phyloP scores from a whole-genome alignment of 2,797 vertebrate species.

The Rousettus madagascariensis region DNA sequence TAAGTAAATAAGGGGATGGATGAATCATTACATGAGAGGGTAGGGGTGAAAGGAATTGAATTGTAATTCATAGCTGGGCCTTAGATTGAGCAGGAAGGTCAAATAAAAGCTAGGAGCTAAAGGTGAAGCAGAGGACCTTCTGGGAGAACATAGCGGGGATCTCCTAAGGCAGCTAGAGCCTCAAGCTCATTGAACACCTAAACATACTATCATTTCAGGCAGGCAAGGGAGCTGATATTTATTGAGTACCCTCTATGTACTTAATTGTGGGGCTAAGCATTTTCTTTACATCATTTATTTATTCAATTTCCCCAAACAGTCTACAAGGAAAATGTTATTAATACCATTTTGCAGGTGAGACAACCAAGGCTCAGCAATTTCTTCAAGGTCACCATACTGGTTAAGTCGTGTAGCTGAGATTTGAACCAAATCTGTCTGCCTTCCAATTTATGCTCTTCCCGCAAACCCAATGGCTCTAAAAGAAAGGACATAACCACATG shows the following conservation, averaged over 20 bases:
- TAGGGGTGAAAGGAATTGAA: neutral
- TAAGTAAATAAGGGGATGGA: neutral
- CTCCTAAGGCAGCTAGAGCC: neutral
- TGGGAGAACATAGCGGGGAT: neutral
- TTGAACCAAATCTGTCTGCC: neutral
- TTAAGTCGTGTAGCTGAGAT: neutral
- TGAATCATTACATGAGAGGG: neutral
- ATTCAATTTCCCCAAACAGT: neutral
- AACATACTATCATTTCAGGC: neutral
- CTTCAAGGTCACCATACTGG: neutral
- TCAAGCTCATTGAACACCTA: neutral
- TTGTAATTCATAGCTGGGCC: neutral
- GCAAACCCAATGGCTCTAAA: neutral
- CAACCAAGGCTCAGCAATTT: neutral
- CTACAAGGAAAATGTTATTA: neutral
- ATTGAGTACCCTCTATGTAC: neutral
- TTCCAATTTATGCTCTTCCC: neutral
- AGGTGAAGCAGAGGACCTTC: neutral
- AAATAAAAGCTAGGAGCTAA: neutral
- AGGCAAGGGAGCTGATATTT: neutral
- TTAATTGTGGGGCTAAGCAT: neutral
- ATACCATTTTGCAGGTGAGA: neutral
- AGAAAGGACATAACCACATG: neutral
- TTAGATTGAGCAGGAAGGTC: neutral
- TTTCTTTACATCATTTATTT: neutral